Evolutionary conservation across 2,797 vertebrate genomes (phyloP), one percentile per base, ranked within the genome.

Genomic region (Helicolenus hilgendorfi): DNA sequence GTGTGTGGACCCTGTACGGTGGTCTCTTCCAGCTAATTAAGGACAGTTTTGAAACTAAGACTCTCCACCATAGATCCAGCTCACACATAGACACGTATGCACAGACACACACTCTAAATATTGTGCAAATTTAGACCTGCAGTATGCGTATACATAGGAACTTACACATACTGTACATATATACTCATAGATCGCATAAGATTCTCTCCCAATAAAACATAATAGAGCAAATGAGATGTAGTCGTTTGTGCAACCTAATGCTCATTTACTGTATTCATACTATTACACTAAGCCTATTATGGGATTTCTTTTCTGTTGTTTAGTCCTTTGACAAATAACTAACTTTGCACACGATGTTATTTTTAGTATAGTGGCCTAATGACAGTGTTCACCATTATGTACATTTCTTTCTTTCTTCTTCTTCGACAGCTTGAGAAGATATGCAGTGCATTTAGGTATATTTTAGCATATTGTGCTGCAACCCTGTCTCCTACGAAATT

Each of bases 21-120:
- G 49, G 77, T 62, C 58, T 79, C 79, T 71, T 81, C 68, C 68
- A 79, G 77, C 64, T 90, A 82, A 89, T 86, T 86, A 89, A 83
- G 67, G 70, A 68, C 72, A 88, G 58, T 64, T 90, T 56, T 78
- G 45, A 80, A 88, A 84, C n/a, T 77, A 73, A 41, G 58, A 70
- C 70, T 77, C 35, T 63, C 36, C 56, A 64, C 35, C 22, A 67
- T 33, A 76, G 53, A 78, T 84, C 41, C 26, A 65, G 20, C 55
- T 41, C 22, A 36, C 35, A 60, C 10, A 73, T 20, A 20, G 4
- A 27, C 20, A 41, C 38, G 14, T n/a, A 38, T 1, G 7, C 15
- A 73, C 27, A 18, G 3, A 27, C 24, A 41, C 38, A 64, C 24
- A 64, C 35, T 67, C 22, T 72, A 27, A 36, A 20, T 49, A 72